Percentiles rank a stretch among this genome's conserved stretches.
These are phyloP conservation scores for Eciton burchellii DNA, from an alignment of 1,140 invertebrate genomes.

Conservation along the genomic window DNA sequence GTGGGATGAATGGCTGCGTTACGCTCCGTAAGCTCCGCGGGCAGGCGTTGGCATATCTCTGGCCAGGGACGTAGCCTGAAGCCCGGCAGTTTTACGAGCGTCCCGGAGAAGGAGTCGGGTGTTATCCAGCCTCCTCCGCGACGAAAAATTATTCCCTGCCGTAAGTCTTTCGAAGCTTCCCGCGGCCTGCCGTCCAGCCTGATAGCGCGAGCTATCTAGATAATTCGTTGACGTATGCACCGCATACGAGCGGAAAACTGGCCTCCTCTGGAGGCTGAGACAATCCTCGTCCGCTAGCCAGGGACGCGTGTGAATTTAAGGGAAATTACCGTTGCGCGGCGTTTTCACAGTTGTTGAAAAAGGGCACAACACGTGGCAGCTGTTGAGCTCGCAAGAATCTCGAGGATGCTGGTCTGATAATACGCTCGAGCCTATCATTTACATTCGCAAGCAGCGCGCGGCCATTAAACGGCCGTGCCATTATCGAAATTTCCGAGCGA, in stretches of 20 bases:
- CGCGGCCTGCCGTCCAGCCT: neutral
- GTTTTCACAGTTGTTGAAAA: neutral
- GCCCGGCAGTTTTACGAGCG: constrained; percentile 32
- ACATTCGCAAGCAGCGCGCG: constrained; percentile 6
- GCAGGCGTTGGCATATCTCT: constrained; percentile 58
- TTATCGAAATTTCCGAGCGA: constrained; percentile 45
- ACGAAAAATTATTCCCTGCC: constrained; percentile 33
- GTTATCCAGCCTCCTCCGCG: constrained; percentile 12
- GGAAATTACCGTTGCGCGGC: too few relatives aligned
- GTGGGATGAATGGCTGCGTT: constrained; percentile 74
- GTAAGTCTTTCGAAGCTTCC: constrained; percentile 34
- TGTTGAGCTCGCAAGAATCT: neutral
- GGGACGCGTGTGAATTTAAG: too few relatives aligned
- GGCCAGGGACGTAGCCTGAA: constrained; percentile 58
- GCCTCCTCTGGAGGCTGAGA: too few relatives aligned
- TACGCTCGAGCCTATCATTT: neutral
- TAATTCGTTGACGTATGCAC: neutral
- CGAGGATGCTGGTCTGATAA: constrained; percentile 13
- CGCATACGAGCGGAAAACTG: neutral
- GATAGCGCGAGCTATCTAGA: constrained; percentile 18
- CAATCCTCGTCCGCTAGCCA: too few relatives aligned
- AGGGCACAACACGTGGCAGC: neutral
- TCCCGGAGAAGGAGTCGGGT: neutral
- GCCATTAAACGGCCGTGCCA: neutral
- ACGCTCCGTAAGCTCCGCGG: constrained; percentile 67